Conservation (phyloP, 2,797 vertebrate species). For the Platyrinchus mystaceus region DNA sequence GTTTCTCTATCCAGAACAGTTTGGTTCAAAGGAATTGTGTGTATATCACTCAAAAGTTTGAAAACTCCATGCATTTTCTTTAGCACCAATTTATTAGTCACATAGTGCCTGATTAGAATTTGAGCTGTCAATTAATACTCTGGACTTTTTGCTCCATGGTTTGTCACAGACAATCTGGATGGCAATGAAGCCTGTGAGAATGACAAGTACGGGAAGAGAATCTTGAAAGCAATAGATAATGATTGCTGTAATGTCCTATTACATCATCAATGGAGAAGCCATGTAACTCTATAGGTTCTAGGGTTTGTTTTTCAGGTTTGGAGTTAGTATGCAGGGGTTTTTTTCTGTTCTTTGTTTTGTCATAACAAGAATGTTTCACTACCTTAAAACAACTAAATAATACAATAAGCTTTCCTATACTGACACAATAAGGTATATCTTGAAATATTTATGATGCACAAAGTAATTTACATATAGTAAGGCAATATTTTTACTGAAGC, state of each 20-base stretch:
- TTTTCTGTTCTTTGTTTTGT: not conserved
- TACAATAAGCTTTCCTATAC: not conserved
- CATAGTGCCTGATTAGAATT: not conserved
- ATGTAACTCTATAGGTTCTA: not conserved
- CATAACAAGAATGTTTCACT: not conserved
- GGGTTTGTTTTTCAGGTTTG: no score
- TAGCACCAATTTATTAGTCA: not conserved
- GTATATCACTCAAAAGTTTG: not conserved
- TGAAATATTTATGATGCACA: not conserved
- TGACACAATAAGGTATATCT: not conserved
- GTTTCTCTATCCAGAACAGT: not conserved
- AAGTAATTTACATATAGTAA: not conserved
- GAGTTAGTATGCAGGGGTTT: not conserved
- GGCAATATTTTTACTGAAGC: not conserved
- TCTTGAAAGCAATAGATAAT: not conserved
- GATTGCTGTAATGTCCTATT: not conserved
- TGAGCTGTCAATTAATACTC: not conserved
- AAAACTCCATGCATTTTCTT: not conserved
- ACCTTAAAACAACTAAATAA: not conserved
- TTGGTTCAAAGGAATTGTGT: not conserved
- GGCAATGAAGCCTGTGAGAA: not conserved
- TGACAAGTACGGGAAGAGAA: not conserved
- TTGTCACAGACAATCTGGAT: not conserved
- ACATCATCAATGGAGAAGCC: not conserved
- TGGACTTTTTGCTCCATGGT: not conserved